phyloP scores from a whole-genome alignment of 2,797 vertebrate genomes.

The Girardinus metallicus region DNA sequence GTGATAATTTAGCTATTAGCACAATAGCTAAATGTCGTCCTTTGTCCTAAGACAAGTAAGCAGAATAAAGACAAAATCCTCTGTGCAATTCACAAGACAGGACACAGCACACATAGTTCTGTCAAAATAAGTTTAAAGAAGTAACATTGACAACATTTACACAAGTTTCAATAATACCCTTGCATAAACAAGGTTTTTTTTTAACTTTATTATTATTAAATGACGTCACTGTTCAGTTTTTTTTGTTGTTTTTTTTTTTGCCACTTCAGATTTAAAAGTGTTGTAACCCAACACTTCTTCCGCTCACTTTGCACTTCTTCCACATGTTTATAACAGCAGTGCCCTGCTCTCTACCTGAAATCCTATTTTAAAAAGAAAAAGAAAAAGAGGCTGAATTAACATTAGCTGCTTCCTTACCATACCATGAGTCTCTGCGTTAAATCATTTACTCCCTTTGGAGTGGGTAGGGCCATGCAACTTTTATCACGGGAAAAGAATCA shows the following conservation, averaged over 20 bases:
- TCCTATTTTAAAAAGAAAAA: constrained; percentile 29
- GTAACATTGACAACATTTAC: background rate
- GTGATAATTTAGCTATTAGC: too few species aligned
- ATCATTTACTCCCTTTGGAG: constrained; percentile 84
- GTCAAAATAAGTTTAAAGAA: too few species aligned
- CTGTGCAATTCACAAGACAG: too few species aligned
- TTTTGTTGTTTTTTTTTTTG: background rate
- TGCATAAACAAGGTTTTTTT: background rate
- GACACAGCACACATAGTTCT: too few species aligned
- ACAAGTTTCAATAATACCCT: background rate
- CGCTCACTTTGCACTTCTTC: background rate
- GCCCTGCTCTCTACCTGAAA: constrained; percentile 58
- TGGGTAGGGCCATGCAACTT: constrained; percentile 87
- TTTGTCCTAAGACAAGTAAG: too few species aligned
- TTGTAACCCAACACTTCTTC: constrained; percentile 29
- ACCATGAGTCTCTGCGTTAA: constrained; percentile 77
- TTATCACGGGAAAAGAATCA: constrained; percentile 79
- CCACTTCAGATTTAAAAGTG: constrained; percentile 8
- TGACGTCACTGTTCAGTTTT: too few species aligned
- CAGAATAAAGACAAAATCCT: too few species aligned
- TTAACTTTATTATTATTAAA: background rate
- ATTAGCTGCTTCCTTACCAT: constrained; percentile 87
- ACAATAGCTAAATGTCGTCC: too few species aligned
- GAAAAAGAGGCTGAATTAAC: constrained; percentile 84
- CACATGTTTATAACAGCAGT: constrained; percentile 36